These are phyloP conservation scores for Elephas maximus DNA, from an alignment of 2,113 vertebrate genomes.

Conservation along the genomic window DNA sequence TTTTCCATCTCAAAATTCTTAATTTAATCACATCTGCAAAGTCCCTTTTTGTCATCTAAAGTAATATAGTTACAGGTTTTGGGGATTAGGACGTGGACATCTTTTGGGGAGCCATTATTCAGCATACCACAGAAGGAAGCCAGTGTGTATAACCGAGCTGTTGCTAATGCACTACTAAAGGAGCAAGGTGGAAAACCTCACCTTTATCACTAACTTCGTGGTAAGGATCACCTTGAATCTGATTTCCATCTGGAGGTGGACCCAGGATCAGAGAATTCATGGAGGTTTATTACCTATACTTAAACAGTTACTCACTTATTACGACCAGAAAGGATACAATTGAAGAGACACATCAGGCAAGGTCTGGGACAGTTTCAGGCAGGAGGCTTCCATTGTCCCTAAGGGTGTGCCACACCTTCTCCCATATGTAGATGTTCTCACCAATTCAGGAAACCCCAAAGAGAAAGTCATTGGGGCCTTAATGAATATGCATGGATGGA, in stretches of 20 bases:
- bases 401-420: background rate
- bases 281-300: background rate
- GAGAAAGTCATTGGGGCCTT: background rate
- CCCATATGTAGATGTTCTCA: background rate
- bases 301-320: background rate
- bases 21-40: slow-evolving; percentile 1
- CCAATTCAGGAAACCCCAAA: background rate
- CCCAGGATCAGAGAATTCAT: background rate
- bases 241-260: background rate
- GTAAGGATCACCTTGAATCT: background rate
- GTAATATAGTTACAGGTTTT: background rate
- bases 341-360: background rate
- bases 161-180: background rate
- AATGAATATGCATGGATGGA: too few species aligned
- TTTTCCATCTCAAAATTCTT: background rate
- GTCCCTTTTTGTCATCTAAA: background rate
- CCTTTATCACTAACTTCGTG: background rate
- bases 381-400: background rate
- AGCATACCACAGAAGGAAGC: background rate
- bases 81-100: background rate
- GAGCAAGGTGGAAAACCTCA: background rate
- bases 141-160: background rate
- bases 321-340: background rate
- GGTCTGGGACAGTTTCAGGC: background rate
- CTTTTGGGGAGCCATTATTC: background rate